A percentile compares a stretch with the other conserved stretches of the same genome.
phyloP scores from a whole-genome alignment of 2,113 vertebrate species.

The Aramus guarauna region DNA sequence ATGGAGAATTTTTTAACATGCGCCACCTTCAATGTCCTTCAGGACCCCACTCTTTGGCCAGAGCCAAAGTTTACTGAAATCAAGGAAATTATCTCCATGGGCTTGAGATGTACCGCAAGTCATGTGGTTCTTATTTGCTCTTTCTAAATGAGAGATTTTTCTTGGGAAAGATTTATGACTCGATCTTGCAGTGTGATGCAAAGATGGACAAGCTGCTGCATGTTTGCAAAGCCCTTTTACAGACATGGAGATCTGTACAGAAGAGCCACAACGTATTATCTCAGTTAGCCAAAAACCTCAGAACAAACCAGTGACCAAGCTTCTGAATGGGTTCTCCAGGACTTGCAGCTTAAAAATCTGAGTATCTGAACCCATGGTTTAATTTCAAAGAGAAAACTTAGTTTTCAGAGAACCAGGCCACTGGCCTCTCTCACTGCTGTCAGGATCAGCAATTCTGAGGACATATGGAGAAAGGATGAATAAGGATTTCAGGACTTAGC shows the following conservation, averaged over 20 bases:
- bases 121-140: not conserved
- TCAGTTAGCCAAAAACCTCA: not conserved
- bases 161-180: not conserved
- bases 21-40: not conserved
- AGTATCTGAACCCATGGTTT: not conserved
- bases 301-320: not conserved
- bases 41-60: not conserved
- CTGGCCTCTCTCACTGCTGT: not conserved
- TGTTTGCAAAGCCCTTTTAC: not conserved
- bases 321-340: not conserved
- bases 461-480: not conserved
- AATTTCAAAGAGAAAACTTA: not conserved
- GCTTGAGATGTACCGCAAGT: not conserved
- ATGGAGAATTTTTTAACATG: not conserved
- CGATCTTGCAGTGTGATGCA: not conserved
- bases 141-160: not conserved
- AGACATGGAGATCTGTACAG: not conserved
- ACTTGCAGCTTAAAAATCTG: not conserved
- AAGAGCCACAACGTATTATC: not conserved
- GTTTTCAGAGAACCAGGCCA: not conserved
- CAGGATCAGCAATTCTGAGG: not conserved
- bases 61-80: not conserved
- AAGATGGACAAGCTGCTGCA: not conserved
- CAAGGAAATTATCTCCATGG: not conserved
- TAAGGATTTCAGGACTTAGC: not conserved